phyloP scores from a whole-genome alignment of 2,797 vertebrate species.

The Selene dorsalis region DNA sequence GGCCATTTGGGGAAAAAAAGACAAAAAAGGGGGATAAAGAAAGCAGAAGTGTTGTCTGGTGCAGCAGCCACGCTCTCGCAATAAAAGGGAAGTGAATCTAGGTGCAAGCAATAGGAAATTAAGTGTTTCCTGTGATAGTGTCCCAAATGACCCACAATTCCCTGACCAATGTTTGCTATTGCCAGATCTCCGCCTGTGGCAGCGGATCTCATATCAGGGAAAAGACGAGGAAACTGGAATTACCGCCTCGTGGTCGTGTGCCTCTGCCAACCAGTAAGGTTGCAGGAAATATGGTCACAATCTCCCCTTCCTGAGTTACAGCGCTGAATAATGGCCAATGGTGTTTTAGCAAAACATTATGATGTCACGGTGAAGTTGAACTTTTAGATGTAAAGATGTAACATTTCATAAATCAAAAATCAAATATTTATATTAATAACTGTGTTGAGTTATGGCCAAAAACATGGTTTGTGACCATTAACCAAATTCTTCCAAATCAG shows the following conservation, averaged over 20 bases:
- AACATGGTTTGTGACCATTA: not conserved
- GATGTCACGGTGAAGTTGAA: not conserved
- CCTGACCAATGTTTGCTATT: slow-evolving; percentile 70
- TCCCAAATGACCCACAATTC: slow-evolving; percentile 72
- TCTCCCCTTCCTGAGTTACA: not conserved
- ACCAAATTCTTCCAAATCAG: too few species aligned
- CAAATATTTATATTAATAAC: not conserved
- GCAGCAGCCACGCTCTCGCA: slow-evolving; percentile 63
- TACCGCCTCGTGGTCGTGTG: not conserved
- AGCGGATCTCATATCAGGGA: slow-evolving; percentile 58
- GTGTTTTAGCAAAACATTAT: not conserved
- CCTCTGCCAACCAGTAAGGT: not conserved
- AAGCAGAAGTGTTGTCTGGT: slow-evolving; percentile 70
- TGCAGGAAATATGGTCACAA: not conserved
- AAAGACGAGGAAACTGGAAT: slow-evolving; percentile 59
- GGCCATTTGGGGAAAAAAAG: slow-evolving; percentile 44
- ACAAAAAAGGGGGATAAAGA: slow-evolving; percentile 52
- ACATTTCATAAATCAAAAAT: not conserved
- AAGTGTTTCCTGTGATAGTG: slow-evolving; percentile 81
- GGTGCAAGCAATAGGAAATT: slow-evolving; percentile 82
- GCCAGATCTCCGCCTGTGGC: slow-evolving; percentile 57
- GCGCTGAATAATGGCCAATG: not conserved
- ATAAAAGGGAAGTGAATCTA: slow-evolving; percentile 77
- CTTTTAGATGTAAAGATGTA: not conserved
- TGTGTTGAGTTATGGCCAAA: not conserved